Conservation (phyloP, 1,140 invertebrate species). For the Pentalonia nigronervosa region DNA sequence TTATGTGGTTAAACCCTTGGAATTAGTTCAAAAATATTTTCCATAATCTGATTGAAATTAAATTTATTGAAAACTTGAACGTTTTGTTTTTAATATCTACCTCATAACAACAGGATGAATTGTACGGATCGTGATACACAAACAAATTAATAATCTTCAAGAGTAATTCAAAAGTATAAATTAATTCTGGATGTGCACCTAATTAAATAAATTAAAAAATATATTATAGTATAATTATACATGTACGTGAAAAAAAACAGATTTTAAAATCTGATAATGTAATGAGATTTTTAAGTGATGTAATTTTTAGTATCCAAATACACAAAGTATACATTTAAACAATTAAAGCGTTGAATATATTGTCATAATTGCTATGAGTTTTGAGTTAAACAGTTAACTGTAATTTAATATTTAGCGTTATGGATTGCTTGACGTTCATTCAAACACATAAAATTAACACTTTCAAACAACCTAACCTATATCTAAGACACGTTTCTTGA, state of each 20-base stretch:
- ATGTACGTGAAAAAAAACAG: neutral
- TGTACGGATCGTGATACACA: neutral
- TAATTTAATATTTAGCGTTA: neutral
- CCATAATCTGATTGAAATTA: slow-evolving; percentile 16
- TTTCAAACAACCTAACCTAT: neutral
- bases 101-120: neutral
- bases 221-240: neutral
- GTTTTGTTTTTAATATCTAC: neutral
- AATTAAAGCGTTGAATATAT: neutral
- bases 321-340: neutral
- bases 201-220: neutral
- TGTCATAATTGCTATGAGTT: neutral
- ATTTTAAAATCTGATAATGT: neutral
- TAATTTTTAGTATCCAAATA: neutral
- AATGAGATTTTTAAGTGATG: neutral
- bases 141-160: neutral
- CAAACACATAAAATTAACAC: neutral
- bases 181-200: neutral
- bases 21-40: slow-evolving; percentile 17
- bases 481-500: neutral
- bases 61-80: neutral
- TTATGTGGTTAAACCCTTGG: neutral
- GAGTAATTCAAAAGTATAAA: neutral
- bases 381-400: neutral
- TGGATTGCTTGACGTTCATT: neutral